These are phyloP conservation scores for Acrocera orbiculus DNA, from an alignment of 2,888 invertebrate genomes.

Conservation along the genomic window DNA sequence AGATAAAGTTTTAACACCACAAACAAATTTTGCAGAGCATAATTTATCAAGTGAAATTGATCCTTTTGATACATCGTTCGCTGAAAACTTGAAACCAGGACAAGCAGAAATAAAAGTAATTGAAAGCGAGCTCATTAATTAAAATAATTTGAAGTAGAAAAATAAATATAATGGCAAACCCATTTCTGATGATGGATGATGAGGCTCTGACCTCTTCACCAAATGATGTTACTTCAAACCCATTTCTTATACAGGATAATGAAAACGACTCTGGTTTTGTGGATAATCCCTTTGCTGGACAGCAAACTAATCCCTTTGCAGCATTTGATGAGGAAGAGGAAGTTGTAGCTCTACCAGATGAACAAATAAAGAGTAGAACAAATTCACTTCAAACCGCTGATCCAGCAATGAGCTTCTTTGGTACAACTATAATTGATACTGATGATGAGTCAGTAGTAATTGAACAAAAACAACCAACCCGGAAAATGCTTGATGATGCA, in stretches of 20 bases:
- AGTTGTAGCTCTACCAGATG: slow-evolving; percentile 10
- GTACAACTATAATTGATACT: slow-evolving; percentile 30
- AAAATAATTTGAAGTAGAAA: neutral
- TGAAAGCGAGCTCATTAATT: slow-evolving; percentile 53
- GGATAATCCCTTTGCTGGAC: slow-evolving; percentile 53
- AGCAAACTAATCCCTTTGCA: slow-evolving; percentile 50
- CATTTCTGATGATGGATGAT: slow-evolving; percentile 61
- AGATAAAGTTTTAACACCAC: slow-evolving; percentile 51
- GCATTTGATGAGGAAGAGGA: slow-evolving; percentile 32
- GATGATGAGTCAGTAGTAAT: slow-evolving; percentile 19
- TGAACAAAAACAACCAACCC: too few species aligned
- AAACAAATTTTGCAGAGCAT: slow-evolving; percentile 30
- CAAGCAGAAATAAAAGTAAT: slow-evolving; percentile 61
- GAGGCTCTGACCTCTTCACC: slow-evolving; percentile 33
- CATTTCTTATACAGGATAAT: slow-evolving; percentile 42
- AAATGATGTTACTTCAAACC: slow-evolving; percentile 36
- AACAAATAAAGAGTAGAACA: slow-evolving; percentile 3
- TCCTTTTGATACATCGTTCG: slow-evolving; percentile 80
- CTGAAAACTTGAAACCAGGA: slow-evolving; percentile 55
- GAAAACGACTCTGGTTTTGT: slow-evolving; percentile 17
- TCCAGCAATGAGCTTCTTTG: slow-evolving; percentile 31
- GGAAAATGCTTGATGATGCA: slow-evolving; percentile 12
- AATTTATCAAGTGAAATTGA: slow-evolving; percentile 38
- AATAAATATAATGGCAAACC: slow-evolving; percentile 50
- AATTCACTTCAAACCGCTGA: slow-evolving; percentile 17